phyloP scores from a whole-genome alignment of 2,888 invertebrate species.

The Noctua fimbriata region DNA sequence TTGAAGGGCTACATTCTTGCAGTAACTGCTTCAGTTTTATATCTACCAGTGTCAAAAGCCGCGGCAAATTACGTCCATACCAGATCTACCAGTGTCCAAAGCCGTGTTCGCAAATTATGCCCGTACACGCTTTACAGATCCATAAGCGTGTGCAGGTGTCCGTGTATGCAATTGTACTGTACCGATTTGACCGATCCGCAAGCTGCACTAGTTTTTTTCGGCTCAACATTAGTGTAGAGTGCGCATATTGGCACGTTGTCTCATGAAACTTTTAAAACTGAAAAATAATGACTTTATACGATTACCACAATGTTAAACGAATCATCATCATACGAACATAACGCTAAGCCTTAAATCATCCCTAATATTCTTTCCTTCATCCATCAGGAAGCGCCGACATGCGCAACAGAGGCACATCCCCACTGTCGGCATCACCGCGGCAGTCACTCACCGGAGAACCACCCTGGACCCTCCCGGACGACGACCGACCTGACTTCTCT shows the following conservation, averaged over 20 bases:
- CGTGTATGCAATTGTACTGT: neutral
- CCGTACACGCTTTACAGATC: too few relatives aligned
- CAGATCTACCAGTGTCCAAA: too few relatives aligned
- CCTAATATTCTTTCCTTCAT: neutral
- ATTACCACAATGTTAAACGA: neutral
- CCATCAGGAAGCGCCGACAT: slow-evolving; percentile 84
- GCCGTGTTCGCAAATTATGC: too few relatives aligned
- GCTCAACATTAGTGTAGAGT: too few relatives aligned
- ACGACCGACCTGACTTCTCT: slow-evolving; percentile 97
- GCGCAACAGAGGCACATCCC: slow-evolving; percentile 88
- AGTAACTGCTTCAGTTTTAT: neutral
- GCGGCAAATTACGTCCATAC: neutral
- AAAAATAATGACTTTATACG: neutral
- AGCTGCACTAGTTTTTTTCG: neutral
- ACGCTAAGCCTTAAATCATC: neutral
- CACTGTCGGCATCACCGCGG: slow-evolving; percentile 86
- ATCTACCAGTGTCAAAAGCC: neutral
- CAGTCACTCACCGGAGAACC: slow-evolving; percentile 88
- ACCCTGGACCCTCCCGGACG: slow-evolving; percentile 95
- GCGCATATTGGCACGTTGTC: too few relatives aligned
- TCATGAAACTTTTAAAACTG: neutral
- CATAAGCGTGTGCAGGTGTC: too few relatives aligned
- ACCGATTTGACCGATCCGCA: neutral
- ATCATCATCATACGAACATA: neutral
- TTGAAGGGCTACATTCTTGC: neutral